A percentile compares a stretch with the other conserved stretches of the same genome.
phyloP scores from a whole-genome alignment of 2,797 vertebrate genomes.

The Myotis daubentonii region DNA sequence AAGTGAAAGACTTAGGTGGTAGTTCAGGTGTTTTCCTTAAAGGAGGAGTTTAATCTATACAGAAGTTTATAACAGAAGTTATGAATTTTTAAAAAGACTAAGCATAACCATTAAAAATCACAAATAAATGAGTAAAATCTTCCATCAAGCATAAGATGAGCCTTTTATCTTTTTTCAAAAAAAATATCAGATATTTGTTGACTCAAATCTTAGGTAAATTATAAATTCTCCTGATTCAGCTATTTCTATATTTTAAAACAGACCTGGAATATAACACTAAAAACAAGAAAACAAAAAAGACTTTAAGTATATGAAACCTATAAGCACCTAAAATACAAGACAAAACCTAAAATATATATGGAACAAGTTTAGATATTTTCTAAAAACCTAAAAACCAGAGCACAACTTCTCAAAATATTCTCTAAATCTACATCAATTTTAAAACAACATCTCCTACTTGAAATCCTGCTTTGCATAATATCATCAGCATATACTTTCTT shows the following conservation, averaged over 20 bases:
- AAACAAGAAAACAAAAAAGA: neutral
- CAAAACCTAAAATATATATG: neutral
- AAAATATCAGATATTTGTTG: neutral
- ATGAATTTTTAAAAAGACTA: neutral
- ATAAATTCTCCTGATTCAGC: conserved; percentile 42
- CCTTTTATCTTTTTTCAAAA: neutral
- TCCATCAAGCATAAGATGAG: neutral
- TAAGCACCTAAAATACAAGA: neutral
- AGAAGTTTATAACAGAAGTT: neutral
- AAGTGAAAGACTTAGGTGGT: neutral
- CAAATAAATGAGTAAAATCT: neutral
- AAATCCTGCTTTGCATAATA: neutral
- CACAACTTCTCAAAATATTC: conserved; percentile 44
- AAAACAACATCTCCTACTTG: neutral
- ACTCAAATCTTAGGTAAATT: neutral
- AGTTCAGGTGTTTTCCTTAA: neutral
- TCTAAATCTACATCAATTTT: neutral
- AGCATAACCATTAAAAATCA: neutral
- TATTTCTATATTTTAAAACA: conserved; percentile 58
- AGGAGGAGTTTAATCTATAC: neutral
- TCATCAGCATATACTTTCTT: neutral
- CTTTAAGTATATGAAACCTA: neutral
- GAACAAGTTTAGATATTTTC: conserved; percentile 23
- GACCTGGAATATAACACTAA: neutral
- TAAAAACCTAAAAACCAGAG: conserved; percentile 20